Evolutionary conservation across 2,888 invertebrate species (phyloP), one percentile per base, ranked within the genome.

Genomic region (Gastracanthus pulcherrimus): DNA sequence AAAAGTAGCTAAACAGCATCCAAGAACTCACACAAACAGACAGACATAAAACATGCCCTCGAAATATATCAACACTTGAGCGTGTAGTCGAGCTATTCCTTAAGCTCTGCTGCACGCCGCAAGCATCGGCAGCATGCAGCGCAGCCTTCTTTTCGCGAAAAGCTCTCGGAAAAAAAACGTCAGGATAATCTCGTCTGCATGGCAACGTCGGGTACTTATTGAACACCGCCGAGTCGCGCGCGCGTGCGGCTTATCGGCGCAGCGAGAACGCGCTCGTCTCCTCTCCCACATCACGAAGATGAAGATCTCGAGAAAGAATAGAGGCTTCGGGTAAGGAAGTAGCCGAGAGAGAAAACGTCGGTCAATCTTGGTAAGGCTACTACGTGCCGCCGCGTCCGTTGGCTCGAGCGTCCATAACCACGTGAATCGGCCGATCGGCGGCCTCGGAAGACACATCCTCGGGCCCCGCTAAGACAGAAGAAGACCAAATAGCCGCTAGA

Each of bases 201-300:
- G 60, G 72, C 74, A 76, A 72, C 76, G 78, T 62, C 74, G 34
- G 55, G 60, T 67, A 67, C 66, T 75, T 79, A 76, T 79, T 45
- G 75, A 76, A 60, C 55, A 76, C 64, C 72, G 36, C 26, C n/a
- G n/a, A n/a, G n/a, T n/a, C n/a, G 4, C 55, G 16, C 9, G 26
- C 48, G 41, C n/a, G 16, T 36, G 58, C 48, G 69, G 58, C 75
- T 74, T 80, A 67, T 69, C 69, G 70, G 72, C 70, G 11, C 60
- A 36, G 23, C 48, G n/a, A 45, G n/a, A n/a, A n/a, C n/a, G 16
- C 31, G 36, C 60, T 4, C 4, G 60, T 16, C 19, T 38, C 38
- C 23, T 6, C 3, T 2, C 13, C 3, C 29, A 38, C 38, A 66
- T 66, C 45, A n/a, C n/a, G 3, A 26, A 38, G 26, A 41, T 1